Base-by-base conservation (phyloP, 2,888 invertebrate genomes). In the Athrips mouffetella region DNA sequence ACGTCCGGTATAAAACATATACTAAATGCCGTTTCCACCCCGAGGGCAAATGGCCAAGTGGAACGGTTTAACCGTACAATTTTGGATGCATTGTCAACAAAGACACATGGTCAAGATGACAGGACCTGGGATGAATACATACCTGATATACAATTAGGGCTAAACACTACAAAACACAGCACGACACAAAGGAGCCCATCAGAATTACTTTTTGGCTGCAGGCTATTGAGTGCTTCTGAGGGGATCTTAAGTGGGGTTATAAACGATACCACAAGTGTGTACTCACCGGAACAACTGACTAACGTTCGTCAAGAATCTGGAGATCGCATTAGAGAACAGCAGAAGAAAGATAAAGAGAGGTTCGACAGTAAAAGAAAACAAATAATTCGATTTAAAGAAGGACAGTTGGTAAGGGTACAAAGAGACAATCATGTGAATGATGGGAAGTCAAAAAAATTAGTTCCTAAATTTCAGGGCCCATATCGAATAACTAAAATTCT, bases 1-100 rank as follows among this genome's bases (percentile, higher is more conserved):
- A 15, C 31, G 2, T 2, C 8, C 0, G 53, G 53, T 2, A 51
- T 54, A 1, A 58, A 58, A 45, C 58, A 58, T 16, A 46, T 56
- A 0, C n/a, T 49, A 3, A 53, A 55, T 20, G 45, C 52, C 1
- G 45, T 49, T 2, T 45, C 52, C 0, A 51, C 53, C 0, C 42
- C 42, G 8, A 31, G 49, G 10, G 49, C 49, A 0, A 49, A 49
- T 15, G 46, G 49, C 0, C 49, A 49, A 13, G 49, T 49, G 1
- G 49, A 49, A 23, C 40, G 49, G 8, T 49, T 31, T 8, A 49
- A 49, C 18, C 8, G 46, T 2, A 46, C 31, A 1, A 45, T 45
- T 11, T 10, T 45, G 2, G 16, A 33, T 15, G 29, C 44, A 1
- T 13, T 35, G 2, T 30, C 44, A 3, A 15, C 44, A 1, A 20